Percentiles rank a stretch among this genome's conserved stretches.
phyloP scores from a whole-genome alignment of 2,888 invertebrate species.

The Clunio marinus region DNA sequence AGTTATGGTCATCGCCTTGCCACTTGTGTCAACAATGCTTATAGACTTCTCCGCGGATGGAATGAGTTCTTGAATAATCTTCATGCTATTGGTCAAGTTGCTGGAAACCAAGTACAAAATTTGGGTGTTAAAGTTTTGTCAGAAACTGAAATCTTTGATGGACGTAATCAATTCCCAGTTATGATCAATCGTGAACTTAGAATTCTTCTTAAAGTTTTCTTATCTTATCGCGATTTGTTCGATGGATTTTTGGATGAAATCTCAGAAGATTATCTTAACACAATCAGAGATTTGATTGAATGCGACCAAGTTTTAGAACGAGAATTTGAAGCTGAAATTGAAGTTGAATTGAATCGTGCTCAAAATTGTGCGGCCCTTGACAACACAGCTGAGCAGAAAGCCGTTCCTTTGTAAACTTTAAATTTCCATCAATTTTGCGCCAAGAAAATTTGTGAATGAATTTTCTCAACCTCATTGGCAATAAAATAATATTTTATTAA shows the following conservation, averaged over 20 bases:
- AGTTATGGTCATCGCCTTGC: constrained; percentile 27
- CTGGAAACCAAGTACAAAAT: constrained; percentile 24
- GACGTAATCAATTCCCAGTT: background rate
- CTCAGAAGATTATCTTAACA: constrained; percentile 14
- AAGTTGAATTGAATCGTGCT: constrained; percentile 7
- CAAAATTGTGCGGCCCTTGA: background rate
- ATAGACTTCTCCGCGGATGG: background rate
- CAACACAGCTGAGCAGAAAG: background rate
- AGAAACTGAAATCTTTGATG: background rate
- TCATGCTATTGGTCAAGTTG: constrained; percentile 12
- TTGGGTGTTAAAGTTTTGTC: constrained; percentile 1
- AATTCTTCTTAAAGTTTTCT: background rate
- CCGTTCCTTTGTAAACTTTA: no score
- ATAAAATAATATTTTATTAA: background rate
- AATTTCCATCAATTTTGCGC: background rate
- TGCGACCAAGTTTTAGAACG: constrained; percentile 23
- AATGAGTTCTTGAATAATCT: background rate
- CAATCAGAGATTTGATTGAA: background rate
- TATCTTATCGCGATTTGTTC: background rate
- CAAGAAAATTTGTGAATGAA: background rate
- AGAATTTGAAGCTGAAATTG: background rate
- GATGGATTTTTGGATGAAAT: constrained; percentile 15
- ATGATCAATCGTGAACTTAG: constrained; percentile 4
- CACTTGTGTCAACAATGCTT: background rate
- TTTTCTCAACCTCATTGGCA: background rate